Evolutionary conservation across 1,140 invertebrate species (phyloP).

Genomic region (Sitophilus oryzae): DNA sequence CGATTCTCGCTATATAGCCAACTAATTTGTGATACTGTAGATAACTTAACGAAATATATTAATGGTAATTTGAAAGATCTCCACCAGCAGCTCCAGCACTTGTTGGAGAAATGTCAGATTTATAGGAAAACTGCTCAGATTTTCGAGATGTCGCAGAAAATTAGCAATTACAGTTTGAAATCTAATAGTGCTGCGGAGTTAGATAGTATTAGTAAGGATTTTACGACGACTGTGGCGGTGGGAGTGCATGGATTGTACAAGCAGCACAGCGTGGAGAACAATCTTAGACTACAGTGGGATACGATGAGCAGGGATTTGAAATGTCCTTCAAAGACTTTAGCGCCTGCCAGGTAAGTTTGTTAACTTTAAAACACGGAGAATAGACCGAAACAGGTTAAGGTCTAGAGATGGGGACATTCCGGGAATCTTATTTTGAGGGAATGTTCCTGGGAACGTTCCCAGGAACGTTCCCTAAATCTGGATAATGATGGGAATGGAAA

Average conservation of each 20-base stretch:
- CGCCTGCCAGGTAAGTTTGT: constrained; percentile 55
- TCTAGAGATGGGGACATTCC: no score
- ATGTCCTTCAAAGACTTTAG: constrained; percentile 59
- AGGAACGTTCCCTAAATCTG: no score
- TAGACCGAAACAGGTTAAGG: no score
- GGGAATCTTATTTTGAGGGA: no score
- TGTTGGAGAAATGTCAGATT: constrained; percentile 31
- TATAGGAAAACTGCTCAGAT: constrained; percentile 44
- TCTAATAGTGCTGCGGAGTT: constrained; percentile 16
- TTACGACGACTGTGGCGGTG: constrained; percentile 9
- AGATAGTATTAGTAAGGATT: constrained; percentile 26
- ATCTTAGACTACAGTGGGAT: constrained; percentile 65
- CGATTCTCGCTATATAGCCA: constrained; percentile 57
- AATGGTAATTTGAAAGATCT: constrained; percentile 50
- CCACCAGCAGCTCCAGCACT: constrained; percentile 47
- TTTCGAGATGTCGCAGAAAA: constrained; percentile 28
- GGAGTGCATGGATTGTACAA: constrained; percentile 45
- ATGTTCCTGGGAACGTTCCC: no score
- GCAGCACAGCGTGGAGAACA: constrained; percentile 51
- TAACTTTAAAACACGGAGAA: no score
- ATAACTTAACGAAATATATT: constrained; percentile 57
- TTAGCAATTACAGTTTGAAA: constrained; percentile 23
- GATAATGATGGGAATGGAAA: no score
- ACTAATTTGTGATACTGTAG: constrained; percentile 60
- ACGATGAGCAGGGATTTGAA: constrained; percentile 58